These are phyloP conservation scores for Rhabdomys pumilio DNA, from an alignment of 2,797 vertebrate species.

Conservation along the genomic window DNA sequence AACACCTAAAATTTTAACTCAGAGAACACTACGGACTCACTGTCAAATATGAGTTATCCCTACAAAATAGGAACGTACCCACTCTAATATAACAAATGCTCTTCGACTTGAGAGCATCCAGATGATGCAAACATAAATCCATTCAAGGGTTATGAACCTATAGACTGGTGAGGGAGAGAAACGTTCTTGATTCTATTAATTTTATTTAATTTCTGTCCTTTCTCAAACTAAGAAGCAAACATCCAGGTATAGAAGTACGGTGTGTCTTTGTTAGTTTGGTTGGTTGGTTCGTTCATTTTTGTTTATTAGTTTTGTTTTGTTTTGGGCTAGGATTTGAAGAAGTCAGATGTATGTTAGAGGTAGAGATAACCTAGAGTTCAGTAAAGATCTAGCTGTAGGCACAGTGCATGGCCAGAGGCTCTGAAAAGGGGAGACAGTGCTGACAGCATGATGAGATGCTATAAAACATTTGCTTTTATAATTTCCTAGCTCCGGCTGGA, in stretches of 20 bases:
- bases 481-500: background rate
- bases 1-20: background rate
- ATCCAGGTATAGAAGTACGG: background rate
- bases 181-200: background rate
- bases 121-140: background rate
- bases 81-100: background rate
- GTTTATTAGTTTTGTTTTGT: background rate
- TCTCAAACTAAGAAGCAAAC: background rate
- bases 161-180: background rate
- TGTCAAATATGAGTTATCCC: background rate
- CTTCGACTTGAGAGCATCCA: conserved; percentile 1
- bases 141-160: background rate
- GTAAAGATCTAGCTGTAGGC: background rate
- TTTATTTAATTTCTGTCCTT: background rate
- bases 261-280: background rate
- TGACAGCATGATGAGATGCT: background rate
- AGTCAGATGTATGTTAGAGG: background rate
- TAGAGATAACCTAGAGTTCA: background rate
- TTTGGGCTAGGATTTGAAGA: background rate
- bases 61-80: background rate
- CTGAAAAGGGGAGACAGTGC: background rate
- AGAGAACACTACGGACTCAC: background rate
- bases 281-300: background rate
- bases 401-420: background rate
- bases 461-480: background rate